Conservation (phyloP, 2,888 invertebrate species). For the Lissocephala sabroskyi region DNA sequence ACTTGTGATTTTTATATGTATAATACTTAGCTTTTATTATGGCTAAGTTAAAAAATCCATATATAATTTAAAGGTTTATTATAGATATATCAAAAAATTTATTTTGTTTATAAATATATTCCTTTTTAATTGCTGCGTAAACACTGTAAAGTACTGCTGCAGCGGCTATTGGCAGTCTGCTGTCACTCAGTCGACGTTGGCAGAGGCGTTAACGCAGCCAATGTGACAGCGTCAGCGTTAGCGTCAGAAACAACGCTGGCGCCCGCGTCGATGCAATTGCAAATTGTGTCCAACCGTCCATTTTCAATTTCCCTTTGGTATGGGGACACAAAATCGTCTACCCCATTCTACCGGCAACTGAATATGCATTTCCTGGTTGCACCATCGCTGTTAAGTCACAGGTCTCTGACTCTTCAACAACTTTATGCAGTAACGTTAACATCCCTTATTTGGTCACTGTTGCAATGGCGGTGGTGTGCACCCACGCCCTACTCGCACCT, state of each 20-base stretch:
- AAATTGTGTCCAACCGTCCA: background rate
- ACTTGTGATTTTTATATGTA: no score
- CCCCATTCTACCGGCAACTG: slow-evolving; percentile 9
- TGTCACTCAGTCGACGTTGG: background rate
- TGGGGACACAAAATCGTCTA: background rate
- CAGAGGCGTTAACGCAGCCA: slow-evolving; percentile 8
- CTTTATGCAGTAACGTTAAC: slow-evolving; percentile 42
- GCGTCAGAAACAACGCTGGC: slow-evolving; percentile 1
- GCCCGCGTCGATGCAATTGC: background rate
- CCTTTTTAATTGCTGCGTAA: no score
- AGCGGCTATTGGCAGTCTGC: slow-evolving; percentile 10
- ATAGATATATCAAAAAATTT: no score
- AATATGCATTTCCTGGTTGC: slow-evolving; percentile 19
- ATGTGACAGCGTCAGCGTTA: slow-evolving; percentile 5
- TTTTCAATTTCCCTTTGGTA: background rate
- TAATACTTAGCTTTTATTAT: no score
- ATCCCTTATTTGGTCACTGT: slow-evolving; percentile 43
- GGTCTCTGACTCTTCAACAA: slow-evolving; percentile 8
- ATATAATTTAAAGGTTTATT: no score
- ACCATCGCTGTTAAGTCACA: slow-evolving; percentile 18
- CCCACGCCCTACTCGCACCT: no score
- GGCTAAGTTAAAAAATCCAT: no score
- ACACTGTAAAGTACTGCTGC: slow-evolving; percentile 1
- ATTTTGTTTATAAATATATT: no score
- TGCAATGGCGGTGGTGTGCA: slow-evolving; percentile 48